These are phyloP conservation scores for Dromas ardeola DNA, from an alignment of 2,113 vertebrate species.

Conservation along the genomic window DNA sequence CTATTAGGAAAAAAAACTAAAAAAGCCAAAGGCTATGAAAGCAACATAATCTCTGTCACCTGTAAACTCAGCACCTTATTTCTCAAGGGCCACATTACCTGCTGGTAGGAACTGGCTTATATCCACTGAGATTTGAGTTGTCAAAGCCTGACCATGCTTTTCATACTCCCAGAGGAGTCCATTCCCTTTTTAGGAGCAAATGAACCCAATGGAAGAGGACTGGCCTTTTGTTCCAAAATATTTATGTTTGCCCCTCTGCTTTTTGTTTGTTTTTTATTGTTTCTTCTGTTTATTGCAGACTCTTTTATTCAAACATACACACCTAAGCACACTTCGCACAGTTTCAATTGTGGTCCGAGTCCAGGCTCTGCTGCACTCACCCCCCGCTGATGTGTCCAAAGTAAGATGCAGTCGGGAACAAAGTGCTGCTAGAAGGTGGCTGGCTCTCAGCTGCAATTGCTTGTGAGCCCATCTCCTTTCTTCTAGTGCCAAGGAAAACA, in stretches of 20 bases:
- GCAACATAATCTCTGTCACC: not conserved
- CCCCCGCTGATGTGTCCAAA: not conserved
- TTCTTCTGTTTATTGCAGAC: not conserved
- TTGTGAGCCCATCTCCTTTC: not conserved
- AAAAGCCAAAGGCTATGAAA: not conserved
- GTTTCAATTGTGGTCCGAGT: not conserved
- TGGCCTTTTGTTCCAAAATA: not conserved
- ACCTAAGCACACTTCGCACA: not conserved
- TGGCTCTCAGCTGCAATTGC: not conserved
- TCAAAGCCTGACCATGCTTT: not conserved
- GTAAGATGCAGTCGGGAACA: not conserved
- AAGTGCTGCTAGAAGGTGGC: not conserved
- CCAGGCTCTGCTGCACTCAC: not conserved
- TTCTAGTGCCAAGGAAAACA: slow-evolving; percentile 2
- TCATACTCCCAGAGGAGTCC: not conserved
- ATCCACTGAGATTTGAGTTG: not conserved
- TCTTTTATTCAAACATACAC: not conserved
- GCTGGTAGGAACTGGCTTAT: not conserved
- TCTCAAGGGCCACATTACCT: not conserved
- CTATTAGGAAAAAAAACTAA: not conserved
- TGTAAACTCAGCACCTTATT: not conserved
- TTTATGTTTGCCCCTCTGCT: not conserved
- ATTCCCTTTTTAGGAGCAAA: not conserved
- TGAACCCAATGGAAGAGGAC: not conserved
- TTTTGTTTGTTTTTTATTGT: not conserved